Conservation (phyloP, 53 echinoderm and acorn worm species). For the Henricia sp. region DNA sequence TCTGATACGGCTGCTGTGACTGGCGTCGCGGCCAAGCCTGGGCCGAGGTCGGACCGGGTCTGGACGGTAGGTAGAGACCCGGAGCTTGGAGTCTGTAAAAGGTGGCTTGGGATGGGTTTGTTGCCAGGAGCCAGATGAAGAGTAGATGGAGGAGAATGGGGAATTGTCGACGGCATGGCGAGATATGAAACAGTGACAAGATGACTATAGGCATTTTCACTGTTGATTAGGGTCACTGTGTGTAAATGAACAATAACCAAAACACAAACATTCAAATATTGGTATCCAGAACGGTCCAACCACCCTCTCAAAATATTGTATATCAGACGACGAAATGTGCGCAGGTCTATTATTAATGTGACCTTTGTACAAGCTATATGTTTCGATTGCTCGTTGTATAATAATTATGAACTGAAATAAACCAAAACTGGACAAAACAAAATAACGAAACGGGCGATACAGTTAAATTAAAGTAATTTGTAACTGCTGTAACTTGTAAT, state of each 20-base stretch:
- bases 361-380: too few species aligned
- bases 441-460: too few species aligned
- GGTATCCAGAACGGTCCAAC: too few species aligned
- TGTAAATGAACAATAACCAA: not conserved
- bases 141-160: not conserved
- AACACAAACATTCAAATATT: too few species aligned
- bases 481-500: too few species aligned
- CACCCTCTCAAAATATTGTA: too few species aligned
- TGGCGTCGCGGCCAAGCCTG: not conserved
- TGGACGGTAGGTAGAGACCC: not conserved
- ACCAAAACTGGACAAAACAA: too few species aligned
- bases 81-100: not conserved
- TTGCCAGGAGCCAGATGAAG: not conserved
- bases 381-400: too few species aligned
- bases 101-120: not conserved
- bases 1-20: not conserved
- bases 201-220: constrained; percentile 5
- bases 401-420: too few species aligned
- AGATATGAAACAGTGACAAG: not conserved
- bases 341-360: too few species aligned
- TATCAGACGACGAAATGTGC: too few species aligned
- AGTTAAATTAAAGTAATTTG: too few species aligned
- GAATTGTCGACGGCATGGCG: not conserved
- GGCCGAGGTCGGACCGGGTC: not conserved
- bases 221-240: not conserved